Evolutionary conservation across 2,113 vertebrate genomes (phyloP), one percentile per base, ranked within the genome.

Genomic region (Pelecanus crispus): DNA sequence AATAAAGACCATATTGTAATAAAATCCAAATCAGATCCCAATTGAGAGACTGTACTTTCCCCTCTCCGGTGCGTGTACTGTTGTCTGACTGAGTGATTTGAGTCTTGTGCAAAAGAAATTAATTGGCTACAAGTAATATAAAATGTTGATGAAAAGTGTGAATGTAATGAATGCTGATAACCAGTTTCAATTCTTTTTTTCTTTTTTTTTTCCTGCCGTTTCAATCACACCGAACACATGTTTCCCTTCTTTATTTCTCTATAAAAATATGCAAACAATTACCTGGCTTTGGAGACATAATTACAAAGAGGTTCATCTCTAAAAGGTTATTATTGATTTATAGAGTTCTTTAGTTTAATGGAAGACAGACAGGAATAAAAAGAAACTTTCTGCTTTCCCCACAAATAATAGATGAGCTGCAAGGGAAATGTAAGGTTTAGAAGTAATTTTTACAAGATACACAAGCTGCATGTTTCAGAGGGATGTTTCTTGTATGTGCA

Each of bases 191-290:
- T 77, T 67, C 31, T 61, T 91, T 79, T 93, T 94, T 87, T 7
- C 25, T 55, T 28, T n/a, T 22, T 52, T 47, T 52, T 58, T 58
- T 72, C 40, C 40, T 12, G 40, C 15, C 8, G 6, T 29, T 80
- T 68, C 22, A 77, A 88, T 96, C 82, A 59, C 89, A 90, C 68
- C 1, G 3, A 97, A 96, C 92, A 97, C 68, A 70, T 95, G 94
- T 96, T 97, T 81, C 53, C 53, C 36, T 44, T 94, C 82, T 96
- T 97, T 97, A 97, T 97, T 98, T 97, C 92, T 94, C 72, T 91
- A 67, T 97, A 96, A 97, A 97, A 98, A 97, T 97, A 98, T 98
- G 98, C 97, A 98, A 98, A 97, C 97, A 98, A 98, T 98, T 98
- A 98, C 95, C 95, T 98, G 96, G 88, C 86, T 98, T 98, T 97